Evolutionary conservation across 2,888 invertebrate genomes (phyloP).

Genomic region (Erannis defoliaria): DNA sequence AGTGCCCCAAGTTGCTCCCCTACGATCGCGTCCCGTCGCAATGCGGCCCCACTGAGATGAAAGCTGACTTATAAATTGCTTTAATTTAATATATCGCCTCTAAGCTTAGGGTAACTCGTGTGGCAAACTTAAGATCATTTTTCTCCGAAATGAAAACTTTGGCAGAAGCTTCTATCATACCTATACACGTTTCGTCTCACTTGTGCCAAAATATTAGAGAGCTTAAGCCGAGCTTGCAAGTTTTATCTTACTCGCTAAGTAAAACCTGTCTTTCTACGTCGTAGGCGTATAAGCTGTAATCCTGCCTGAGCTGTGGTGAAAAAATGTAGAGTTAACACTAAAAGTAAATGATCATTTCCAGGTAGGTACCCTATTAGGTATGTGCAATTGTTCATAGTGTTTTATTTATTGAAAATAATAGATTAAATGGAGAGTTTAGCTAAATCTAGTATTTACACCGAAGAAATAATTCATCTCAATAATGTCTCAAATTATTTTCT

Average conservation of each 20-base stretch:
- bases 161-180: conserved; percentile 32
- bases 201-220: conserved; percentile 9
- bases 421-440: no score
- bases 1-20: conserved; percentile 49
- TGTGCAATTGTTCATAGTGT: no score
- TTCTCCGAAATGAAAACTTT: conserved; percentile 41
- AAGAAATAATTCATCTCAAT: no score
- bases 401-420: no score
- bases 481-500: no score
- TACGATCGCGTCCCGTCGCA: conserved; percentile 44
- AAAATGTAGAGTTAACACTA: not conserved
- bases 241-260: conserved; percentile 13
- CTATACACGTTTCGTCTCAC: not conserved
- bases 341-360: not conserved
- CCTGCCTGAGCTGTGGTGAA: not conserved
- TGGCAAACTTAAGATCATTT: conserved; percentile 45
- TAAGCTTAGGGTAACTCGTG: conserved; percentile 43
- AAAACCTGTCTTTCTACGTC: conserved; percentile 10
- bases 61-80: conserved; percentile 78
- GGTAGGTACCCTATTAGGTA: not conserved
- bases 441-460: no score
- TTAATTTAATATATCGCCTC: conserved; percentile 72
- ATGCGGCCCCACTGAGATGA: conserved; percentile 50
- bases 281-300: not conserved
- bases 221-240: conserved; percentile 8